phyloP scores from a whole-genome alignment of 2,797 vertebrate genomes.

The Paramormyrops hopkinsi region DNA sequence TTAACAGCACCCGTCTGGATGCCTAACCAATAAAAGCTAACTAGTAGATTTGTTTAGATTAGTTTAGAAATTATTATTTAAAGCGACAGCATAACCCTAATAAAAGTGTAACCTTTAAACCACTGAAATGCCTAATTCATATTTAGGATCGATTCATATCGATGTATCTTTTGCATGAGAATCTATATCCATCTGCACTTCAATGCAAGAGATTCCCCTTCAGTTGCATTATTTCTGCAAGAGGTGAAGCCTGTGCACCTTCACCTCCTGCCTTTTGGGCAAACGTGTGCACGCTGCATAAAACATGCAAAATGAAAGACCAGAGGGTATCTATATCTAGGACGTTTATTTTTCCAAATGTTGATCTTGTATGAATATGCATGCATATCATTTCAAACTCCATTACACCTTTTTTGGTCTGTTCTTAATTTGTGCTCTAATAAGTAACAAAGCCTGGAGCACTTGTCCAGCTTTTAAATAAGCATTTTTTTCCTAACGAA shows the following conservation, averaged over 20 bases:
- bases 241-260: background rate
- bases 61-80: background rate
- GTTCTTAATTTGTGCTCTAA: constrained; percentile 58
- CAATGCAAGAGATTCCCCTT: background rate
- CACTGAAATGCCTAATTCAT: background rate
- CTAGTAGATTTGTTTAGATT: background rate
- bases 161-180: background rate
- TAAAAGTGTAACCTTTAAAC: background rate
- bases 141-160: background rate
- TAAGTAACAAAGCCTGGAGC: constrained; percentile 50
- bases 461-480: constrained; percentile 41
- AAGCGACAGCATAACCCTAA: background rate
- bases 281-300: constrained; percentile 42
- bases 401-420: constrained; percentile 53
- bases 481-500: constrained; percentile 37
- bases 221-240: background rate
- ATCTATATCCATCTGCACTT: background rate
- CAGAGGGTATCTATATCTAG: constrained; percentile 44
- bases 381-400: constrained; percentile 55
- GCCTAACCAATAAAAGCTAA: background rate
- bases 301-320: constrained; percentile 48
- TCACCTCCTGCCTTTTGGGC: background rate
- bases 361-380: constrained; percentile 54
- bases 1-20: background rate
- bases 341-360: constrained; percentile 30